Evolutionary conservation across 2,113 vertebrate species (phyloP).

Genomic region (Percopsis transmontana): DNA sequence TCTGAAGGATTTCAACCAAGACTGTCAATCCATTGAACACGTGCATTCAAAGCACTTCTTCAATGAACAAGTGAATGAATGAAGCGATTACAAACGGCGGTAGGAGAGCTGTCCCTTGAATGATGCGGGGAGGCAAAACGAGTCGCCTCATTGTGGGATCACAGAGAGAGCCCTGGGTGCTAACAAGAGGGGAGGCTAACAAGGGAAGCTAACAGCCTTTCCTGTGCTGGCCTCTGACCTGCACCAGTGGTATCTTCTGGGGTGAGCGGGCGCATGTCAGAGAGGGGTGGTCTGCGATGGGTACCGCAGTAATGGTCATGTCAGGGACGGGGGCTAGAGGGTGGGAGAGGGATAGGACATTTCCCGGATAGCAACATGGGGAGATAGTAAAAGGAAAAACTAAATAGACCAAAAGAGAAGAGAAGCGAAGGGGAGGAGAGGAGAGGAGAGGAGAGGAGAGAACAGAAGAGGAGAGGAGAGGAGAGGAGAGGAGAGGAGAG

Average conservation of each 20-base stretch:
- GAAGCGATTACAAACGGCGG: no score
- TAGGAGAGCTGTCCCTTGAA: neutral
- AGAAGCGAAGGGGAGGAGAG: neutral
- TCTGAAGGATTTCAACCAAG: no score
- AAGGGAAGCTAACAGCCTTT: neutral
- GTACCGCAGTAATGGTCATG: neutral
- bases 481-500: no score
- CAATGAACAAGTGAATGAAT: neutral
- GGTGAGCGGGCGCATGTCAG: neutral
- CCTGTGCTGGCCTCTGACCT: neutral
- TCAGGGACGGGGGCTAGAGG: neutral
- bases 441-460: slow-evolving; percentile 2
- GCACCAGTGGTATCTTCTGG: neutral
- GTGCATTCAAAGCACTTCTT: no score
- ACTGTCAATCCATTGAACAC: no score
- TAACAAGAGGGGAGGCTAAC: neutral
- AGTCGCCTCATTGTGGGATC: neutral
- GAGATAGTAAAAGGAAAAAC: neutral
- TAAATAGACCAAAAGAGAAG: neutral
- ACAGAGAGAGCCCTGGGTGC: neutral
- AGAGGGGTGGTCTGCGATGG: neutral
- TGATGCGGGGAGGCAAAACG: neutral
- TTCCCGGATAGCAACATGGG: neutral
- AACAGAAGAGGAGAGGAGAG: neutral
- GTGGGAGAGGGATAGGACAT: neutral